Conservation (phyloP, 2,888 invertebrate genomes). For the Aleiodes testaceus region DNA sequence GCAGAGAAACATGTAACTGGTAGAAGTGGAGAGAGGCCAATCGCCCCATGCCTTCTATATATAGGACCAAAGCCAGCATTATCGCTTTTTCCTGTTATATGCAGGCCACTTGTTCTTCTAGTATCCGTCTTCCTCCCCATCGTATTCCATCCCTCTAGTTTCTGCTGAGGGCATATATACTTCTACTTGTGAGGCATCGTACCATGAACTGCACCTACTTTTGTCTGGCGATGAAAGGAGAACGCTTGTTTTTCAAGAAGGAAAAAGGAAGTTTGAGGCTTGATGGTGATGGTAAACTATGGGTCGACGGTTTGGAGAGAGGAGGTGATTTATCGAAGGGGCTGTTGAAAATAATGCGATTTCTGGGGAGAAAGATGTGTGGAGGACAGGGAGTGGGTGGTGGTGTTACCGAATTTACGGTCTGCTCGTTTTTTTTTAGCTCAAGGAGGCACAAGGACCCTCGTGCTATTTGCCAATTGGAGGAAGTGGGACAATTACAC, state of each 20-base stretch:
- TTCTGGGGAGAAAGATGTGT: constrained; percentile 29
- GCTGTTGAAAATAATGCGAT: constrained; percentile 45
- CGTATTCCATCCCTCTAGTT: constrained; percentile 29
- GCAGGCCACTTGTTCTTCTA: constrained; percentile 29
- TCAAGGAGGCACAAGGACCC: constrained; percentile 29
- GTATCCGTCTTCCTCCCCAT: not conserved
- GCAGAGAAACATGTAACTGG: not conserved
- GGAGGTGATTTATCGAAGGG: constrained; percentile 43
- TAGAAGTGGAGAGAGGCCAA: constrained; percentile 31
- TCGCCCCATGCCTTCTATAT: constrained; percentile 23
- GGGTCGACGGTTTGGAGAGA: not conserved
- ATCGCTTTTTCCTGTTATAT: constrained; percentile 31
- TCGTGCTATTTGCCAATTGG: constrained; percentile 31
- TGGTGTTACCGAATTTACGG: constrained; percentile 39
- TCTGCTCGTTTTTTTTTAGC: not conserved
- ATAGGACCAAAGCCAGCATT: constrained; percentile 15
- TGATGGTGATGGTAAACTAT: constrained; percentile 17
- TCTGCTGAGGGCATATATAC: constrained; percentile 29
- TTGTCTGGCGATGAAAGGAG: constrained; percentile 45
- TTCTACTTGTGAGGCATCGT: constrained; percentile 33
- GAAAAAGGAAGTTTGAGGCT: constrained; percentile 15
- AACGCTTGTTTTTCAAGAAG: constrained; percentile 41
- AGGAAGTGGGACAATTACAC: not conserved
- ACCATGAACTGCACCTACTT: constrained; percentile 35
- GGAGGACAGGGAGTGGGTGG: constrained; percentile 31